phyloP scores from a whole-genome alignment of 1,140 invertebrate genomes.

The Colletes gigas region DNA sequence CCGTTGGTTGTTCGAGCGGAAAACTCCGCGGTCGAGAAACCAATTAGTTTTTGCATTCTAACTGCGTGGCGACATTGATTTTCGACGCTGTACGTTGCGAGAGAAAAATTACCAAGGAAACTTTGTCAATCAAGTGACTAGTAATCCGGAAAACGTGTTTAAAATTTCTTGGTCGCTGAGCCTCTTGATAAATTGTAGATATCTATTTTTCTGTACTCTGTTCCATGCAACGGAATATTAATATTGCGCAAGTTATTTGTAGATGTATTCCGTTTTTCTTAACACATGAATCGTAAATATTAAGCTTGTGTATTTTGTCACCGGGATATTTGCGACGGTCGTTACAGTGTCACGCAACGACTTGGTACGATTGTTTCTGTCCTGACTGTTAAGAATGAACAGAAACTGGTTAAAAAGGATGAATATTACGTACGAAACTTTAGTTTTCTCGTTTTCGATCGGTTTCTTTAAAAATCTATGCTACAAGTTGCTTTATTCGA shows the following conservation, averaged over 20 bases:
- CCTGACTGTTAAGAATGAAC: not conserved
- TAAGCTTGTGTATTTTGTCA: conserved; percentile 16
- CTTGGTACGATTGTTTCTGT: conserved; percentile 8
- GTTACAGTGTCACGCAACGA: not conserved
- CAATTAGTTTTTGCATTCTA: not conserved
- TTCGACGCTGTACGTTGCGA: not conserved
- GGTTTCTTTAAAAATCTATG: no score
- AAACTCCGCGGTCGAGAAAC: conserved; percentile 16
- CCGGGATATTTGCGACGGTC: not conserved
- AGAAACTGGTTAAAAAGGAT: no score
- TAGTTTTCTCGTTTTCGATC: not conserved
- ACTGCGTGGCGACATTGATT: not conserved
- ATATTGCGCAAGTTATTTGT: not conserved
- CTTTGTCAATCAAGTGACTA: not conserved
- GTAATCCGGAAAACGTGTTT: no score
- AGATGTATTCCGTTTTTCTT: not conserved
- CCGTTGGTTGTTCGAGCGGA: conserved; percentile 23
- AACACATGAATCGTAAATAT: conserved; percentile 2
- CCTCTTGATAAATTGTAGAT: no score
- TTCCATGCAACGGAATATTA: not conserved
- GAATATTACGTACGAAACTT: not conserved
- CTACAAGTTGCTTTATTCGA: no score
- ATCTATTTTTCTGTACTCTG: not conserved
- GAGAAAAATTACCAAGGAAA: not conserved
- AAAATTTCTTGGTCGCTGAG: not conserved